Evolutionary conservation across 2,888 invertebrate genomes (phyloP).

Genomic region (Drosophila prolongata): DNA sequence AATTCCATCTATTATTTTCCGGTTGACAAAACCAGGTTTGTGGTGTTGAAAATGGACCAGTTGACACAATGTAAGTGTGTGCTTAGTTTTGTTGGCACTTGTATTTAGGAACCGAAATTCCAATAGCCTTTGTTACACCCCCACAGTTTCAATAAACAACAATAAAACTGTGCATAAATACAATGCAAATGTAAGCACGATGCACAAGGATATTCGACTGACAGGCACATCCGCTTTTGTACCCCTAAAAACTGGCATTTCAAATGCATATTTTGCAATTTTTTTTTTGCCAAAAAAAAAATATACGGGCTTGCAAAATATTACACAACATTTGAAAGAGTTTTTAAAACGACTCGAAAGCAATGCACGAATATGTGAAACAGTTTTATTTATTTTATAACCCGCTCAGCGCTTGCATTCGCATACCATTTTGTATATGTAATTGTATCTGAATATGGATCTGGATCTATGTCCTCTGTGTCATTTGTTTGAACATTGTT

Average conservation of each 20-base stretch:
- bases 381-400: constrained; percentile 50
- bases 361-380: constrained; percentile 51
- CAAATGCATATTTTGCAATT: constrained; percentile 40
- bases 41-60: constrained; percentile 35
- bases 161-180: constrained; percentile 55
- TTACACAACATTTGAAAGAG: constrained; percentile 60
- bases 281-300: constrained; percentile 22
- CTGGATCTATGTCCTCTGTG: constrained; percentile 26
- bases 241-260: constrained; percentile 30
- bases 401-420: constrained; percentile 35
- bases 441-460: constrained; percentile 21
- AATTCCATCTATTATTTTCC: constrained; percentile 25
- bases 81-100: constrained; percentile 35
- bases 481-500: constrained; percentile 37
- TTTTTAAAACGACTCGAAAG: constrained; percentile 59
- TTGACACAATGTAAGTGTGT: constrained; percentile 26
- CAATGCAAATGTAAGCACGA: constrained; percentile 48
- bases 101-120: constrained; percentile 35
- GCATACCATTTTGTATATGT: constrained; percentile 10
- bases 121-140: constrained; percentile 29
- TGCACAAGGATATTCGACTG: constrained; percentile 35
- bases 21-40: constrained; percentile 26
- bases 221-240: constrained; percentile 33
- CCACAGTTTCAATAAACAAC: constrained; percentile 46
- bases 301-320: constrained; percentile 59